phyloP scores from a whole-genome alignment of 1,140 invertebrate species.

The Octopus bimaculoides region DNA sequence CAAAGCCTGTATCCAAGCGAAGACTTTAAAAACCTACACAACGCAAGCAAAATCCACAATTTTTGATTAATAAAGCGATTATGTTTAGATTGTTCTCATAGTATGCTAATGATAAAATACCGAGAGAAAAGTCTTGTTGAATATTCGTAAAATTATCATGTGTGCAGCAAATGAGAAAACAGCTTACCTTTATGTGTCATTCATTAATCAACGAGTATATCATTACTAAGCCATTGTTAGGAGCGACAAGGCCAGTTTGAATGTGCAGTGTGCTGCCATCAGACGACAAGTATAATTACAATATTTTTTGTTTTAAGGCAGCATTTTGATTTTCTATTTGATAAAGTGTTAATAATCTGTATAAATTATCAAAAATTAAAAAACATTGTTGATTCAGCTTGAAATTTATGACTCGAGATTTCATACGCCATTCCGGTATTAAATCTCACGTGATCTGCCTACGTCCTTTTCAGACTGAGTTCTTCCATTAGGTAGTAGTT shows the following conservation, averaged over 20 bases:
- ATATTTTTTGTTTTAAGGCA: background rate
- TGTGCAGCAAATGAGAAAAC: background rate
- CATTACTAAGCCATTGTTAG: background rate
- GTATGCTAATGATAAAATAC: too few relatives aligned
- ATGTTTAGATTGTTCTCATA: too few relatives aligned
- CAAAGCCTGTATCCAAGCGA: too few relatives aligned
- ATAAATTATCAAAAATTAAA: too few relatives aligned
- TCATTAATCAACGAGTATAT: constrained; percentile 10
- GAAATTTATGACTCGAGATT: constrained; percentile 5
- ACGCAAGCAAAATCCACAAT: too few relatives aligned
- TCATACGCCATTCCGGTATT: constrained; percentile 21
- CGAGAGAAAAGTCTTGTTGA: too few relatives aligned
- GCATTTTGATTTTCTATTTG: too few relatives aligned
- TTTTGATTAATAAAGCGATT: too few relatives aligned
- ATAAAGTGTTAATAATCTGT: too few relatives aligned
- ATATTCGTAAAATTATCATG: background rate
- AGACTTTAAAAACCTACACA: too few relatives aligned
- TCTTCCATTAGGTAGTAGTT: constrained; percentile 31
- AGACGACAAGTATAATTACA: background rate
- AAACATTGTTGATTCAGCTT: too few relatives aligned
- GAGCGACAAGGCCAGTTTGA: background rate
- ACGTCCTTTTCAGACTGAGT: constrained; percentile 37
- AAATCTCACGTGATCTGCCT: constrained; percentile 27
- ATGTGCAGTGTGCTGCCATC: background rate
- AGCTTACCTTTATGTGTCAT: constrained; percentile 1